Base-by-base conservation (phyloP, 2,113 vertebrate species). In the Agapornis roseicollis region DNA sequence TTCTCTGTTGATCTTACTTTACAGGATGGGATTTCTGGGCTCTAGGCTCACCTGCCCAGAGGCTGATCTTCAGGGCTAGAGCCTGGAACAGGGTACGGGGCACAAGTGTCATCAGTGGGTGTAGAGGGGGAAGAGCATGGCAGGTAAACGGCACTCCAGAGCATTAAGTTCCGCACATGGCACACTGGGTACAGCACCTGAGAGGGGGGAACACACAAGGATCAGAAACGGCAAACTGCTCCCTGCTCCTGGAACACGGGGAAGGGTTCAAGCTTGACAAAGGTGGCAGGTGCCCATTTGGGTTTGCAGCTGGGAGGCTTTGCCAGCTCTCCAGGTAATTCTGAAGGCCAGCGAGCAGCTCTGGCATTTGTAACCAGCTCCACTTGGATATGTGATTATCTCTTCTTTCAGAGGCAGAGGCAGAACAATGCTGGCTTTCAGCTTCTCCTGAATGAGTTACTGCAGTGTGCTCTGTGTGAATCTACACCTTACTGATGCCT, bases 171-270 rank as follows among this genome's bases (percentile, higher is more conserved):
- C 27, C 99, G 98, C 72, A 99, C 99, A 6, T 99, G 99, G 98
- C 99, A 99, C 94, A 99, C 99, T 2, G 99, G 99, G 80, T 99
- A 99, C 81, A 99, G 99, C 97, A 99, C 99, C 99, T 99, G 93
- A 15, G 60, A 28, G 46, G 65, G 71, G 23, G 11, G 15, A 52
- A 74, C 37, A 80, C 49, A 37, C 1, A 9, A 2, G 0, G 7
- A 16, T 82, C 84, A 31, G 74, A 17, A 80, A 53, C 7, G 4
- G 17, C 41, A 33, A 69, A 29, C 63, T n/a, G 35, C 82, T 80
- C 15, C 29, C 53, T 55, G 3, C 42, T 88, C 35, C 46, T 44
- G 27, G 33, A 23, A 47, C 0, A n/a, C 25, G 12, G 7, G 27
- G 7, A 20, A n/a, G 13, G 8, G 20, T 12, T 65, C 44, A 25